phyloP scores from a whole-genome alignment of 2,888 invertebrate species.

The Lissocephala sabroskyi region DNA sequence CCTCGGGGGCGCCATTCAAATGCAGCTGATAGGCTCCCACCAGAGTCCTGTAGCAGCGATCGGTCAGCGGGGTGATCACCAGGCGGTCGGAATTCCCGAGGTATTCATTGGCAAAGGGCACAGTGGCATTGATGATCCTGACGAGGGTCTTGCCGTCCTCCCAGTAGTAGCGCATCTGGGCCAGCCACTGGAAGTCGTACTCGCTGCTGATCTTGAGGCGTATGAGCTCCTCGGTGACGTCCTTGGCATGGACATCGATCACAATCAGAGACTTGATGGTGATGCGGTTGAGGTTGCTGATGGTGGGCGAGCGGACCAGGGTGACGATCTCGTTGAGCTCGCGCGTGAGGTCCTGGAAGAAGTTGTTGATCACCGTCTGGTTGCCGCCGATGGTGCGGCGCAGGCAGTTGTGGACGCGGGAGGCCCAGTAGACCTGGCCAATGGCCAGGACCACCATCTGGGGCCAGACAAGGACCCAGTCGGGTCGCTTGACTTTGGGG shows the following conservation, averaged over 20 bases:
- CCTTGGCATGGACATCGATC: constrained; percentile 82
- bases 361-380: constrained; percentile 71
- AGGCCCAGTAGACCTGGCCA: constrained; percentile 79
- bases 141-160: constrained; percentile 75
- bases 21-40: constrained; percentile 82
- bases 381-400: constrained; percentile 72
- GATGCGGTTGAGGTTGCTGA: constrained; percentile 76
- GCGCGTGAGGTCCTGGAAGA: constrained; percentile 71
- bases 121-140: constrained; percentile 79
- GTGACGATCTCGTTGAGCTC: constrained; percentile 76
- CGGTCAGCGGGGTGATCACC: constrained; percentile 76
- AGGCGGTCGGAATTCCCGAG: constrained; percentile 80
- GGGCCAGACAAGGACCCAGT: constrained; percentile 77
- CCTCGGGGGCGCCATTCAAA: constrained; percentile 80
- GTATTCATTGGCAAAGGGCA: constrained; percentile 82
- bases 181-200: constrained; percentile 81
- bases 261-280: constrained; percentile 80
- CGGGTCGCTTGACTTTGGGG: constrained; percentile 69
- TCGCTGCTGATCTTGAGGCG: constrained; percentile 74
- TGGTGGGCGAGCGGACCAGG: constrained; percentile 75
- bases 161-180: constrained; percentile 82
- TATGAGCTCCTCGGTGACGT: constrained; percentile 77
- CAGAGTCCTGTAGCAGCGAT: constrained; percentile 80
- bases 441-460: constrained; percentile 78
- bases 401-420: constrained; percentile 75